phyloP scores from a whole-genome alignment of 1,140 invertebrate species.

The Euborellia annulipes region DNA sequence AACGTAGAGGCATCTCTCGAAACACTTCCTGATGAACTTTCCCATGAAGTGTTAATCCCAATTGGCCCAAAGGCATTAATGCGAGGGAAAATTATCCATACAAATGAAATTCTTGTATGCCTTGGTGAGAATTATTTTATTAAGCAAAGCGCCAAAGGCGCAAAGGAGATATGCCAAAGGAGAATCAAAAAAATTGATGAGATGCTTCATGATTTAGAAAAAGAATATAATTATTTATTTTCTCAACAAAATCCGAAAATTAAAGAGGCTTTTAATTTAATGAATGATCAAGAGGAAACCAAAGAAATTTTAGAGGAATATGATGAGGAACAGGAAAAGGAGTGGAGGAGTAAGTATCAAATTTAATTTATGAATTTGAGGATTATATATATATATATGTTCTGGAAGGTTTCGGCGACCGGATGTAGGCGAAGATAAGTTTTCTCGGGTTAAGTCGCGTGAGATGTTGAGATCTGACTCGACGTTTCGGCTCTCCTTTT shows the following conservation, averaged over 20 bases:
- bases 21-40: slow-evolving; percentile 23
- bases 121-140: slow-evolving; percentile 56
- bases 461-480: too few species aligned
- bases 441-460: too few species aligned
- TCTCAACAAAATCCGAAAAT: slow-evolving; percentile 26
- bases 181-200: slow-evolving; percentile 36
- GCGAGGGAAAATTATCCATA: slow-evolving; percentile 49
- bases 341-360: too few species aligned
- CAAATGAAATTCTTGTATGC: slow-evolving; percentile 51
- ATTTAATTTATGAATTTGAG: too few species aligned
- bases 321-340: slow-evolving; percentile 26
- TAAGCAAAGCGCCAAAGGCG: slow-evolving; percentile 46
- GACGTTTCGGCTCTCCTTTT: too few species aligned
- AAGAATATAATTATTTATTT: slow-evolving; percentile 30
- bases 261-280: slow-evolving; percentile 22
- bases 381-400: too few species aligned
- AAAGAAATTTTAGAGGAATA: slow-evolving; percentile 38
- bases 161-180: slow-evolving; percentile 40
- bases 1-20: slow-evolving; percentile 26
- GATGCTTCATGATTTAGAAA: slow-evolving; percentile 29
- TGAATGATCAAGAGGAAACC: slow-evolving; percentile 24
- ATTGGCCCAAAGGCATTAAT: slow-evolving; percentile 47
- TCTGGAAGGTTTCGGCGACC: too few species aligned
- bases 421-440: too few species aligned
- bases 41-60: slow-evolving; percentile 39